Base-by-base conservation (phyloP, 1,140 invertebrate genomes). In the Hycleus phaleratus region DNA sequence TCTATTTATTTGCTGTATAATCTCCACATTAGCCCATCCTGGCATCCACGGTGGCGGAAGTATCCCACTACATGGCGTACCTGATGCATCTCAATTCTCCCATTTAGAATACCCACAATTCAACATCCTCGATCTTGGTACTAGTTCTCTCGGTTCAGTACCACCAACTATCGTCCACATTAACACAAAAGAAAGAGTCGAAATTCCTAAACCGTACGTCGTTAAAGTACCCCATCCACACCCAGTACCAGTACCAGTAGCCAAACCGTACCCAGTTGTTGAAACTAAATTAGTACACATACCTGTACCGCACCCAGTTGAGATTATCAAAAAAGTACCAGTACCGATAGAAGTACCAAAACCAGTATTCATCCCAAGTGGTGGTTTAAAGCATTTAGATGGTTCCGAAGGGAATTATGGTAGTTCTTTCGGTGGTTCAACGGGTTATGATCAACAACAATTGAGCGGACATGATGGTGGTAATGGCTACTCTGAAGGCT, bases 341-440 rank as follows among this genome's bases (percentile, higher is more conserved):
- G 46, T 64, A 18, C 65, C 68, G 53, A 66, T 71, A 26, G 68
- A 70, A 10, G 68, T 71, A 66, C 68, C 70, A 45, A 64, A 64
- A 38, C 68, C 68, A n/a, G 67, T 69, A 6, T 53, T 60, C 26
- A 64, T 71, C 18, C 70, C 66, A 65, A 38, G 4, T 10, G 43
- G 46, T 26, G 51, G 46, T 52, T 52, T 11, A 52, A 42, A 24
- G 38, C 50, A 52, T 44, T 8, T 12, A 4, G 39, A 38, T 26
- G 50, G 38, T 5, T 18, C 18, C 11, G 50, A 24, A 46, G 43
- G n/a, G 10, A 10, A 6, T 39, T 39, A 39, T 54, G 43, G 9
- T 32, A 18, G 18, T 18, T 18, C 18, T 2, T 18, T 11, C 26
- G 52, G 52, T 18, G 52, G 52, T 39, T 38, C 26, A 38, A 26